Evolutionary conservation across 2,888 invertebrate genomes (phyloP).

Genomic region (Ferdinandea cuprea): DNA sequence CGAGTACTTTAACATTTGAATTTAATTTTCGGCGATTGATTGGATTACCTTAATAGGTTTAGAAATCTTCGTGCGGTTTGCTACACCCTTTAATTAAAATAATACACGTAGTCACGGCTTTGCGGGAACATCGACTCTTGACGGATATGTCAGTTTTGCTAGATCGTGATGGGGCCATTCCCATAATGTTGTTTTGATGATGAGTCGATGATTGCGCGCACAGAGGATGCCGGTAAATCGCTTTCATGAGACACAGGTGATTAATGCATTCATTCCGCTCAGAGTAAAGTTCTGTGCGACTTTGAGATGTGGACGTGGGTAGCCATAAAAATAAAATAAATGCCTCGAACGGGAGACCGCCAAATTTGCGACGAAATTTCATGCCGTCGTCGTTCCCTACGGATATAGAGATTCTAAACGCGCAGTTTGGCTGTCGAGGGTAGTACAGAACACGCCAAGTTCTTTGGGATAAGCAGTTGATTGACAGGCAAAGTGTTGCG

Average conservation of each 20-base stretch:
- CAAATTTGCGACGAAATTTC: too few species aligned
- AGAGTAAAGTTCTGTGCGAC: not conserved
- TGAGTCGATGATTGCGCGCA: not conserved
- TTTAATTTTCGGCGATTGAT: not conserved
- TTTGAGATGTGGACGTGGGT: not conserved
- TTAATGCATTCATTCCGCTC: not conserved
- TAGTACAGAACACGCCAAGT: too few species aligned
- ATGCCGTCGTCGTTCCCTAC: too few species aligned
- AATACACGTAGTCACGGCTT: not conserved
- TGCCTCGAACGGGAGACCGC: too few species aligned
- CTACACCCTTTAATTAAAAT: not conserved
- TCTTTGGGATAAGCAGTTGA: too few species aligned
- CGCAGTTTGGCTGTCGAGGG: too few species aligned
- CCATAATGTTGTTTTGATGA: not conserved
- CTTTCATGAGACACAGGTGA: not conserved
- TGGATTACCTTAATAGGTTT: not conserved
- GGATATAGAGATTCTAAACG: too few species aligned
- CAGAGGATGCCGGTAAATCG: not conserved
- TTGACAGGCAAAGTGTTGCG: too few species aligned
- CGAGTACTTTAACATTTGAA: not conserved
- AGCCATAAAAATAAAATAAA: too few species aligned
- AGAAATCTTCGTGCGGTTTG: not conserved
- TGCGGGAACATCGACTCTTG: not conserved
- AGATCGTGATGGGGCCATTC: not conserved
- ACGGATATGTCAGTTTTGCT: not conserved